A percentile compares a stretch with the other conserved stretches of the same genome.
These are phyloP conservation scores for silkworm (Bombyx mori) DNA, from an alignment of 1,140 invertebrate genomes.

Conservation along the genomic window ASM3026992v2 NC_085127.1:5252501-5253000, in stretches of 20 bases:
- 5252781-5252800: constrained; percentile 11
- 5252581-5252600: constrained; percentile 35
- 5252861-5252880: too few relatives aligned
- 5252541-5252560: constrained; percentile 21
- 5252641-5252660: constrained; percentile 25
- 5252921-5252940: too few relatives aligned
- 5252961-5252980: too few relatives aligned
- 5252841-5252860: too few relatives aligned
- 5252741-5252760: constrained; percentile 11
- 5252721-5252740: constrained; percentile 16
- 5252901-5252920: too few relatives aligned
- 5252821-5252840: too few relatives aligned
- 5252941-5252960: too few relatives aligned
- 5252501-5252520: background rate
- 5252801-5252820: too few relatives aligned
- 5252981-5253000: too few relatives aligned
- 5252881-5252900: too few relatives aligned
- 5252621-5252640: constrained; percentile 17
- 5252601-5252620: constrained; percentile 40
- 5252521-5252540: background rate
- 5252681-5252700: constrained; percentile 6
- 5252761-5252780: constrained; percentile 22
- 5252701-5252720: constrained; percentile 11
- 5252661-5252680: constrained; percentile 14
- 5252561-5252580: constrained; percentile 44